Evolutionary conservation across 2,888 invertebrate genomes (phyloP).

Genomic region (Polietes domitor): DNA sequence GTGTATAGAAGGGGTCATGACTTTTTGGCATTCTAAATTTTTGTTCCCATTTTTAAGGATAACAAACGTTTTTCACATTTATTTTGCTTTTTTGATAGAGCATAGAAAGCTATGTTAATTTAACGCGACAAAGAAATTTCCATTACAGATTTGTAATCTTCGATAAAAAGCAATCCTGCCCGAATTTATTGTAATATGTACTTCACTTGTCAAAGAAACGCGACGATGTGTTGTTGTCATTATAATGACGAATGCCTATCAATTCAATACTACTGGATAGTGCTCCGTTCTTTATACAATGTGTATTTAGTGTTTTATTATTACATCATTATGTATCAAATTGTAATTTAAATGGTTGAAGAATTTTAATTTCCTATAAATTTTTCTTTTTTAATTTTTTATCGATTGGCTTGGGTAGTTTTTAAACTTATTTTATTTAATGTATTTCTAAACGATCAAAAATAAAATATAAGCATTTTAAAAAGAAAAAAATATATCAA

Average conservation of each 20-base stretch:
- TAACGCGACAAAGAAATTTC: too few relatives aligned
- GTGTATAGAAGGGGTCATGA: too few relatives aligned
- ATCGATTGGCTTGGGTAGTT: slow-evolving; percentile 38
- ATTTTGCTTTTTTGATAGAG: too few relatives aligned
- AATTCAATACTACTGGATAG: neutral
- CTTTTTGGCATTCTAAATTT: too few relatives aligned
- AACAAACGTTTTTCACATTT: too few relatives aligned
- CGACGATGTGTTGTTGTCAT: too few relatives aligned
- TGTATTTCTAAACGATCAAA: slow-evolving; percentile 2
- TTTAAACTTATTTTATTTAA: neutral
- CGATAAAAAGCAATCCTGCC: too few relatives aligned
- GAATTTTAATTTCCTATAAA: neutral
- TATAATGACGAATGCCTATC: neutral
- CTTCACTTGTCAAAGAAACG: too few relatives aligned
- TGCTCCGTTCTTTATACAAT: neutral
- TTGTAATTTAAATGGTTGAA: neutral
- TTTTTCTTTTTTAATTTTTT: slow-evolving; percentile 9
- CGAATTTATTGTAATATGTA: too few relatives aligned
- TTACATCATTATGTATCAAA: neutral
- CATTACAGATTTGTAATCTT: too few relatives aligned
- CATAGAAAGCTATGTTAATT: too few relatives aligned
- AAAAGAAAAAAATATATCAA: slow-evolving; percentile 11
- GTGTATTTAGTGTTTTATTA: neutral
- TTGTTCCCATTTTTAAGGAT: too few relatives aligned
- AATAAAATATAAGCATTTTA: slow-evolving; percentile 19